Percentiles rank a stretch among this genome's conserved stretches.
Evolutionary conservation across 1,140 invertebrate genomes (phyloP).

Genomic region (Scaptomyza graminum): DNA sequence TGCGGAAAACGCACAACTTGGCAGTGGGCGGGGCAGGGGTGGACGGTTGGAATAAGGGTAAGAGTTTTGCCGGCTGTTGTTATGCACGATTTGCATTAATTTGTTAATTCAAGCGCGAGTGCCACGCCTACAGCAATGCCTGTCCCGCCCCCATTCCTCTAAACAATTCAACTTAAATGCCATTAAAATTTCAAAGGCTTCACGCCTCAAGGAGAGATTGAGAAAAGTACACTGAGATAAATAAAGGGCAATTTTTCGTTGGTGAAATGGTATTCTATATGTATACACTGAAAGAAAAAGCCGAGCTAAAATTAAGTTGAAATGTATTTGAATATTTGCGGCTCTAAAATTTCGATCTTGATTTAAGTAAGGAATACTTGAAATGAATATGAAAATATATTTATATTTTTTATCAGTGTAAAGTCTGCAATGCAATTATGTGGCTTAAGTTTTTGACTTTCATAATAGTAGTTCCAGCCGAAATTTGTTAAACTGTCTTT

Average conservation of each 20-base stretch:
- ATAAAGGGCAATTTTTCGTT: not conserved
- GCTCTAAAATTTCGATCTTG: too few species aligned
- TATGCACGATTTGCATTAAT: constrained; percentile 73
- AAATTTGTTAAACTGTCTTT: constrained; percentile 29
- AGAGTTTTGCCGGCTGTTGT: constrained; percentile 29
- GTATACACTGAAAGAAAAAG: too few species aligned
- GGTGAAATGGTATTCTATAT: too few species aligned
- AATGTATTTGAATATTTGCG: too few species aligned
- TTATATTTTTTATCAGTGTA: too few species aligned
- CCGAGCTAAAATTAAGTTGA: too few species aligned
- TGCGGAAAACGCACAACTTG: constrained; percentile 11
- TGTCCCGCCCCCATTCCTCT: constrained; percentile 2
- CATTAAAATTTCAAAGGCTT: constrained; percentile 72
- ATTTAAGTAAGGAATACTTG: too few species aligned
- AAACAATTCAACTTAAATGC: constrained; percentile 51
- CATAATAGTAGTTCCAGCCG: constrained; percentile 55
- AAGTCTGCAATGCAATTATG: constrained; percentile 36
- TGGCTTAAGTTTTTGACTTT: constrained; percentile 25
- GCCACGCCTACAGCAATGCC: constrained; percentile 43
- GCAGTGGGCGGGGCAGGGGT: not conserved
- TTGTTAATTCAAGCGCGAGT: constrained; percentile 79
- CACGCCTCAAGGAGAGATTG: constrained; percentile 2
- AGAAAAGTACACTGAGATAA: not conserved
- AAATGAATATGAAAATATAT: too few species aligned
- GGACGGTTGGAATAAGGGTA: not conserved